phyloP scores from a whole-genome alignment of 2,797 vertebrate genomes.

The Pachyuromys duprasi region DNA sequence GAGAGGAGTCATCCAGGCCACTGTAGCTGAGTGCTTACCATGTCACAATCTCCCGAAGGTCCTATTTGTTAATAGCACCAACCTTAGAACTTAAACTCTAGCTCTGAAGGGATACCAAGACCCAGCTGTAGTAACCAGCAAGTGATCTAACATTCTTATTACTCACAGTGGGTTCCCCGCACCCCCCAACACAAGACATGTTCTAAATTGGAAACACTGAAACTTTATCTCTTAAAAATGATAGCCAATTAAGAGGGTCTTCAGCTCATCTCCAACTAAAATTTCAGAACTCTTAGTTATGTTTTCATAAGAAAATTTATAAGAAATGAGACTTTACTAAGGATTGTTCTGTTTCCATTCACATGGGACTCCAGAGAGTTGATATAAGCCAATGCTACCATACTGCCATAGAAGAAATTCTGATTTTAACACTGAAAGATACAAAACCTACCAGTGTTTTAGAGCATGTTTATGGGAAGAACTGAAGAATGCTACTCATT shows the following conservation, averaged over 20 bases:
- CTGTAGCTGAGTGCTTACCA: background rate
- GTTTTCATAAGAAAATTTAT: background rate
- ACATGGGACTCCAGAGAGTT: background rate
- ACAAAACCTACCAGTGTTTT: background rate
- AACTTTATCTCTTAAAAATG: background rate
- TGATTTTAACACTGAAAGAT: background rate
- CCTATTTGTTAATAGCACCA: background rate
- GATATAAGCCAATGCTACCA: background rate
- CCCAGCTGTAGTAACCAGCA: background rate
- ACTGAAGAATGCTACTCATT: constrained; percentile 1
- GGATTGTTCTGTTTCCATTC: background rate
- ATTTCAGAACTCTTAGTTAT: constrained; percentile 5
- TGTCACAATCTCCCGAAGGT: background rate
- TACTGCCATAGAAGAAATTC: background rate
- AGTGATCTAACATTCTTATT: background rate
- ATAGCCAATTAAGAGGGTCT: background rate
- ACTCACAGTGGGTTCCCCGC: background rate
- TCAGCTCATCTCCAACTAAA: background rate
- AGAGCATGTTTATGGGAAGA: constrained; percentile 10
- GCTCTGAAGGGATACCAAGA: background rate
- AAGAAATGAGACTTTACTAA: constrained; percentile 6
- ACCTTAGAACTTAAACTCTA: background rate
- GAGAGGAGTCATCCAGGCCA: background rate
- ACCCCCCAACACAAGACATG: background rate
- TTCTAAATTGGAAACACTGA: background rate